phyloP scores from a whole-genome alignment of 2,888 invertebrate genomes.

The Rhagium mordax region DNA sequence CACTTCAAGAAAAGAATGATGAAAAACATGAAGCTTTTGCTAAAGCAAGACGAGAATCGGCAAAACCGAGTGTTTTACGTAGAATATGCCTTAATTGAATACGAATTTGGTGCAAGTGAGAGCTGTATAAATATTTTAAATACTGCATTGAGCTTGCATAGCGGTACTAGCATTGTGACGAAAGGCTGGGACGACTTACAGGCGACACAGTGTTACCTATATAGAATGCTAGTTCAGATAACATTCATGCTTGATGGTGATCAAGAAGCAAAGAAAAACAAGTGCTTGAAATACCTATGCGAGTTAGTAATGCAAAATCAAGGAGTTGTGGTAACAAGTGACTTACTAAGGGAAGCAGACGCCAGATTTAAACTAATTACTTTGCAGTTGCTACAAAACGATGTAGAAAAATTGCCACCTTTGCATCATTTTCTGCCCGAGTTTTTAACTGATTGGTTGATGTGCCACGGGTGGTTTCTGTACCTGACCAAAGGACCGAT shows the following conservation, averaged over 20 bases:
- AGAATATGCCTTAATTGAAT: conserved; percentile 77
- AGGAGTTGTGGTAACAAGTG: conserved; percentile 52
- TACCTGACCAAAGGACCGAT: conserved; percentile 66
- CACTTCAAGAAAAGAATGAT: conserved; percentile 71
- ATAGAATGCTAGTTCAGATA: conserved; percentile 9
- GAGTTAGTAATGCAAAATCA: conserved; percentile 58
- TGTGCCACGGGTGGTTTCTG: conserved; percentile 73
- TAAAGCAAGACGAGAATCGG: conserved; percentile 73
- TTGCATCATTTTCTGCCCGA: conserved; percentile 71
- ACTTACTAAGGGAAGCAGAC: conserved; percentile 57
- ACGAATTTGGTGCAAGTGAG: conserved; percentile 71
- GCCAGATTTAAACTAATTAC: conserved; percentile 65
- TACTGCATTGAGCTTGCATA: conserved; percentile 3
- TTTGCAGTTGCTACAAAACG: conserved; percentile 57
- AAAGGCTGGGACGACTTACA: conserved; percentile 22
- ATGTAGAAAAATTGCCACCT: conserved; percentile 50
- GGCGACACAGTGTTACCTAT: conserved; percentile 14
- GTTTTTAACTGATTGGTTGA: conserved; percentile 71
- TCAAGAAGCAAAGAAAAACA: conserved; percentile 45
- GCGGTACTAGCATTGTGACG: conserved; percentile 39
- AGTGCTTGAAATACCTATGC: conserved; percentile 59
- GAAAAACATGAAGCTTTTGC: conserved; percentile 72
- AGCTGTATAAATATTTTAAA: conserved; percentile 48
- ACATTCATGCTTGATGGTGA: conserved; percentile 48
- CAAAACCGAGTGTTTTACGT: conserved; percentile 75